phyloP scores from a whole-genome alignment of 1,140 invertebrate genomes.

The Psix sp. region DNA sequence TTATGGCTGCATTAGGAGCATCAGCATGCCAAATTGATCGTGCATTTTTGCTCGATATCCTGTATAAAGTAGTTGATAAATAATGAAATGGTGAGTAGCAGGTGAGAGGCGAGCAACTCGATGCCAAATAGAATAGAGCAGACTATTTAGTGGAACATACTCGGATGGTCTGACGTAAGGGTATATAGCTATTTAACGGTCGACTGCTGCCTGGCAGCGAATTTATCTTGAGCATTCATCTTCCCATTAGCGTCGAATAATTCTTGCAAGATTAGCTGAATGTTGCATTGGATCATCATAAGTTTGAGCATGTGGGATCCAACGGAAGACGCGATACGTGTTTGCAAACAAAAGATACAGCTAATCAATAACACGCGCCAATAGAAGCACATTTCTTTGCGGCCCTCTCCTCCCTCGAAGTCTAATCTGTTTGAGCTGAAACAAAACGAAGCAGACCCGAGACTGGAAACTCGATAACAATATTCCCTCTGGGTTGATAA shows the following conservation, averaged over 20 bases:
- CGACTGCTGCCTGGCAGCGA: constrained; percentile 63
- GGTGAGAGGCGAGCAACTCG: constrained; percentile 9
- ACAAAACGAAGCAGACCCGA: not conserved
- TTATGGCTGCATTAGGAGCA: too few species aligned
- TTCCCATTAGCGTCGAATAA: constrained; percentile 72
- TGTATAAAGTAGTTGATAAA: too few species aligned
- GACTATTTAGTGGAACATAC: constrained; percentile 61
- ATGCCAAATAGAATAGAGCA: constrained; percentile 39
- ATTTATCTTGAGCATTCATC: constrained; percentile 71
- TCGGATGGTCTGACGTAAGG: constrained; percentile 58
- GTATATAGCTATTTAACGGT: constrained; percentile 60
- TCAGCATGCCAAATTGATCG: too few species aligned
- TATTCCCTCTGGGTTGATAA: constrained; percentile 29
- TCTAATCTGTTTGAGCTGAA: constrained; percentile 24
- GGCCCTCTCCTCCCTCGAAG: not conserved
- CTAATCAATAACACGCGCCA: too few species aligned
- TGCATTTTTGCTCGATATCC: too few species aligned
- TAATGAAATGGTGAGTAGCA: constrained; percentile 47
- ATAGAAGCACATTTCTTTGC: too few species aligned
- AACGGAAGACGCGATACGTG: too few species aligned
- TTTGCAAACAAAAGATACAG: too few species aligned
- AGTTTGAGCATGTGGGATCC: too few species aligned
- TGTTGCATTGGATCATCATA: too few species aligned
- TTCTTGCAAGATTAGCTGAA: constrained; percentile 33
- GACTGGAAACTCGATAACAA: constrained; percentile 16